Evolutionary conservation across 2,888 invertebrate species (phyloP).

Genomic region (Ectobius pallidus): DNA sequence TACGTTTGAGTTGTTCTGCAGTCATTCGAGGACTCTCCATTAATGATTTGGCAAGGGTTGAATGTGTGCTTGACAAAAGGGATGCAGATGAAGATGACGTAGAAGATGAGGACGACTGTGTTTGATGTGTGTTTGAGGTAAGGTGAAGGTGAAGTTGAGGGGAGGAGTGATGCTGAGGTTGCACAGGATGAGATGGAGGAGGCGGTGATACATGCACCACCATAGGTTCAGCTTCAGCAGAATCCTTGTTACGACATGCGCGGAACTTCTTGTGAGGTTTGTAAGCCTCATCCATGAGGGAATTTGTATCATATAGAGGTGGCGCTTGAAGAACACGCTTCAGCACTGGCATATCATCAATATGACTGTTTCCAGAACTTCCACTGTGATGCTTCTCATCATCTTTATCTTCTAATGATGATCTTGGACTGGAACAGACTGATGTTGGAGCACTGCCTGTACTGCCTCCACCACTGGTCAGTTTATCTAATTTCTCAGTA

Average conservation of each 20-base stretch:
- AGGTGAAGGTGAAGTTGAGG: constrained; percentile 59
- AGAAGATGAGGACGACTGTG: constrained; percentile 52
- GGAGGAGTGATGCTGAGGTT: constrained; percentile 45
- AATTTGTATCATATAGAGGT: constrained; percentile 87
- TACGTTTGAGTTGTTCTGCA: constrained; percentile 89
- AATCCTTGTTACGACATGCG: constrained; percentile 77
- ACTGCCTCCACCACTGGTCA: constrained; percentile 61
- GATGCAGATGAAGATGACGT: constrained; percentile 50
- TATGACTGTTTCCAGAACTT: constrained; percentile 32
- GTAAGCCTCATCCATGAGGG: constrained; percentile 93
- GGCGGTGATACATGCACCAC: constrained; percentile 49
- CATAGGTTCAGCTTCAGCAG: constrained; percentile 77
- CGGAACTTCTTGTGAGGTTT: constrained; percentile 96
- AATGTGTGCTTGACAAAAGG: constrained; percentile 83
- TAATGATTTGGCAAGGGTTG: constrained; percentile 85
- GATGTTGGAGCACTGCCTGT: constrained; percentile 69
- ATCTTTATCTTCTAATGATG: constrained; percentile 70
- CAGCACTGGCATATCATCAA: constrained; percentile 91
- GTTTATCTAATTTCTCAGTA: constrained; percentile 83
- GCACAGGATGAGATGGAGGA: constrained; percentile 37
- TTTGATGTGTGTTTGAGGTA: constrained; percentile 49
- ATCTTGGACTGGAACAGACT: constrained; percentile 85
- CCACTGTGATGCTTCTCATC: constrained; percentile 62
- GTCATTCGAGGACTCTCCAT: constrained; percentile 95
- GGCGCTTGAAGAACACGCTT: constrained; percentile 92